Conservation (phyloP, 2,113 vertebrate species). For the Crypturellus undulatus region DNA sequence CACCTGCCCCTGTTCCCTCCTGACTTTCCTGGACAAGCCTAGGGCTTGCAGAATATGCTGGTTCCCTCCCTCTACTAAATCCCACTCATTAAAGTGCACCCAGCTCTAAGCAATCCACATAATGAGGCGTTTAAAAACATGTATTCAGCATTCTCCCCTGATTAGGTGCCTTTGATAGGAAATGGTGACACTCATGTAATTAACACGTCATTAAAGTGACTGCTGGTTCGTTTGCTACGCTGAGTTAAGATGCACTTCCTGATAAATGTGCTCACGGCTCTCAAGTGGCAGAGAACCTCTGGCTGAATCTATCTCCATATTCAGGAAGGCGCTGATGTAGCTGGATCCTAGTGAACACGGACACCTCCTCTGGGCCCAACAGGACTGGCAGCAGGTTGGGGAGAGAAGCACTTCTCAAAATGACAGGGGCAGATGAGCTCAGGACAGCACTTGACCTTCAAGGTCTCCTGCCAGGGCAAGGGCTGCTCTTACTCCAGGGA, state of each 20-base stretch:
- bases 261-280: not conserved
- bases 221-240: not conserved
- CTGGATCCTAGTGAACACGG: not conserved
- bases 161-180: not conserved
- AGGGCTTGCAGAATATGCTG: not conserved
- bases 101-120: not conserved
- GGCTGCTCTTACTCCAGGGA: not conserved
- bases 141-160: not conserved
- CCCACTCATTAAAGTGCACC: not conserved
- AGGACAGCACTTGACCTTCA: not conserved
- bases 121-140: not conserved
- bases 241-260: not conserved
- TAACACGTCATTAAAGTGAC: not conserved
- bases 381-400: not conserved
- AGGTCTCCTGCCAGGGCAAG: not conserved
- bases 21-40: not conserved
- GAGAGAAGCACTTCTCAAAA: not conserved
- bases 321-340: not conserved
- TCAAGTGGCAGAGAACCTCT: not conserved
- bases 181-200: not conserved
- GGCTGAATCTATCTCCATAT: not conserved
- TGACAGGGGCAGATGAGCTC: not conserved
- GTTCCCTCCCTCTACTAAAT: not conserved
- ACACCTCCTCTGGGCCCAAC: not conserved
- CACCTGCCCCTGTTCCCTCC: not conserved